Conservation (phyloP, 2,797 vertebrate species). For the Paratrypauchen microcephalus region DNA sequence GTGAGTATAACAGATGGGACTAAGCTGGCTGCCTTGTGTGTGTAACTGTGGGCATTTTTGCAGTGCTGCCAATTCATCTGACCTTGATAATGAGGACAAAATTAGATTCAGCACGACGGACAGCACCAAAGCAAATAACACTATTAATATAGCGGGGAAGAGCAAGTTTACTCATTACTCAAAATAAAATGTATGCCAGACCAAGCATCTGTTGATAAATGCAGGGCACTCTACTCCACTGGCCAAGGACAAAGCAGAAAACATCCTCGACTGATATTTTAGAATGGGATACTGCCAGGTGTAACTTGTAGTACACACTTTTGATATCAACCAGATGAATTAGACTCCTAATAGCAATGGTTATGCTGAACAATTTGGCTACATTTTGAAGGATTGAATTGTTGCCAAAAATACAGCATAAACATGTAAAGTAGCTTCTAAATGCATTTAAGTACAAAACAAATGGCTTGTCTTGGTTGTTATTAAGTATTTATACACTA, state of each 20-base stretch:
- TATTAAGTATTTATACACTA: neutral
- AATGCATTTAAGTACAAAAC: neutral
- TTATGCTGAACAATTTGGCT: neutral
- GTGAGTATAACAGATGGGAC: conserved; percentile 66
- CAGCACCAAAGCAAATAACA: conserved; percentile 12
- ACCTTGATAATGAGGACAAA: conserved; percentile 56
- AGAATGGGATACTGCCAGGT: conserved; percentile 7
- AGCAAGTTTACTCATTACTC: neutral
- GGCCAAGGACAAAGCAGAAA: conserved; percentile 6
- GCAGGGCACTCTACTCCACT: neutral
- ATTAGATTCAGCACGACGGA: conserved; percentile 35
- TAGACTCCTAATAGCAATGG: neutral
- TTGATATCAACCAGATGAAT: neutral
- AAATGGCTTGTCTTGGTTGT: neutral
- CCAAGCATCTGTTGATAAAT: conserved; percentile 1
- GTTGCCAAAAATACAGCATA: neutral
- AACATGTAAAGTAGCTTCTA: neutral
- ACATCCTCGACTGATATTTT: neutral
- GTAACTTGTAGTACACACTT: neutral
- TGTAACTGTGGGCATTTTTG: conserved; percentile 18
- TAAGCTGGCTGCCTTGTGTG: conserved; percentile 24
- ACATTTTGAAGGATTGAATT: neutral
- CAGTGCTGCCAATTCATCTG: conserved; percentile 42
- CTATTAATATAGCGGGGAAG: neutral
- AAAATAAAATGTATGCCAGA: neutral